Evolutionary conservation across 1,140 invertebrate species (phyloP).

Genomic region (Ditylenchus dipsaci): DNA sequence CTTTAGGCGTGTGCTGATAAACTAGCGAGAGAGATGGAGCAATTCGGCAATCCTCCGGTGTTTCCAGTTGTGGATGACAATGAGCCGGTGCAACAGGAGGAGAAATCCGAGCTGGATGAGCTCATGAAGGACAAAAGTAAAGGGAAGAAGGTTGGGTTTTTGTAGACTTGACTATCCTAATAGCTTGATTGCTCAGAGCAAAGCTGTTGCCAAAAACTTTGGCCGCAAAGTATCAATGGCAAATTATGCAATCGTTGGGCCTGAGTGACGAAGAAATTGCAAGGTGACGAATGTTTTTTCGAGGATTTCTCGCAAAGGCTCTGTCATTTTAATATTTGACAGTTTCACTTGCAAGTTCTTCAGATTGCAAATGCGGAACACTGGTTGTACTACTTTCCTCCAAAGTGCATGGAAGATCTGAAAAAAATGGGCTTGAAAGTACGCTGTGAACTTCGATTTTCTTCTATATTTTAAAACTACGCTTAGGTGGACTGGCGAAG

Average conservation of each 20-base stretch:
- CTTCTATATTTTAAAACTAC: slow-evolving; percentile 2
- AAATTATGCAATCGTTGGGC: slow-evolving; percentile 92
- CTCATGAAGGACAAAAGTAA: slow-evolving; percentile 86
- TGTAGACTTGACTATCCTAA: neutral
- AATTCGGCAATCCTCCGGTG: slow-evolving; percentile 83
- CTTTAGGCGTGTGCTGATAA: slow-evolving; percentile 86
- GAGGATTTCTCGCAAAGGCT: too few relatives aligned
- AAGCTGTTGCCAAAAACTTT: slow-evolving; percentile 89
- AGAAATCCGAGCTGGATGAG: slow-evolving; percentile 64
- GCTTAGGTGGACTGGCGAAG: slow-evolving; percentile 84
- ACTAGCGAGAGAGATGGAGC: slow-evolving; percentile 82
- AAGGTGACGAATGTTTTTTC: slow-evolving; percentile 54
- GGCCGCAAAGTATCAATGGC: slow-evolving; percentile 88
- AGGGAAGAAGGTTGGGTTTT: slow-evolving; percentile 77
- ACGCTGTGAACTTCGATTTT: slow-evolving; percentile 62
- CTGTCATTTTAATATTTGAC: too few relatives aligned
- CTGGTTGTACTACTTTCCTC: slow-evolving; percentile 95
- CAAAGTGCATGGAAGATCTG: slow-evolving; percentile 77
- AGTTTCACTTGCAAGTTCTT: too few relatives aligned
- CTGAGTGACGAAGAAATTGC: slow-evolving; percentile 83
- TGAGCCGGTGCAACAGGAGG: slow-evolving; percentile 52
- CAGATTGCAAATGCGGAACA: slow-evolving; percentile 78
- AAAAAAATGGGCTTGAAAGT: slow-evolving; percentile 78
- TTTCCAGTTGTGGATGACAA: slow-evolving; percentile 70
- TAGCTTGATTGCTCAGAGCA: slow-evolving; percentile 60